Conservation (phyloP, 1,140 invertebrate genomes). For the Lamellibrachia luymesi region DNA sequence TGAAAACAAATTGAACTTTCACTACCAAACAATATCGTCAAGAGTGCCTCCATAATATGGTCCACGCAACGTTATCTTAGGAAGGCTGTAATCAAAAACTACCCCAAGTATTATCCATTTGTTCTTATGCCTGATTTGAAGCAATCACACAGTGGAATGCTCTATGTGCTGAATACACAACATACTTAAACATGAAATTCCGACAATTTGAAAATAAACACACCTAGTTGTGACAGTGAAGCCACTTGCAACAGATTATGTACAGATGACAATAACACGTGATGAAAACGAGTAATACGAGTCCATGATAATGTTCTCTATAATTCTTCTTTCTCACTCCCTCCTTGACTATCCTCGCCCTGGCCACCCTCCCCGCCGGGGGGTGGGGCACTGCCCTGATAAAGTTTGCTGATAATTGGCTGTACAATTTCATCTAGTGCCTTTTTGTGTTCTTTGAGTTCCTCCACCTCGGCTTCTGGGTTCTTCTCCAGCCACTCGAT, state of each 20-base stretch:
- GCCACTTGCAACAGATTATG: slow-evolving; percentile 4
- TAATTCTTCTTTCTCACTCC: slow-evolving; percentile 13
- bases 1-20: neutral
- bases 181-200: neutral
- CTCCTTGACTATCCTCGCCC: slow-evolving; percentile 68
- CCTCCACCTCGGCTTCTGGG: slow-evolving; percentile 88
- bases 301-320: slow-evolving; percentile 9
- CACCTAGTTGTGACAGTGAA: neutral
- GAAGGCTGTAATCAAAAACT: neutral
- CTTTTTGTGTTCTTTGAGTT: slow-evolving; percentile 97
- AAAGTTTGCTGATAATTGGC: slow-evolving; percentile 96
- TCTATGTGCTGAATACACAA: neutral
- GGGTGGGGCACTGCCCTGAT: slow-evolving; percentile 73
- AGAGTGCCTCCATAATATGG: neutral
- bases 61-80: neutral
- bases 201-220: neutral
- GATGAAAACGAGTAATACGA: slow-evolving; percentile 3
- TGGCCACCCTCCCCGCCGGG: slow-evolving; percentile 71
- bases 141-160: neutral
- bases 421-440: slow-evolving; percentile 92
- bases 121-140: neutral
- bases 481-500: slow-evolving; percentile 99
- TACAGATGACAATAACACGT: neutral
- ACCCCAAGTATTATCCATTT: neutral
- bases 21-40: neutral